phyloP scores from a whole-genome alignment of 2,888 invertebrate genomes.

The Rhagium mordax region DNA sequence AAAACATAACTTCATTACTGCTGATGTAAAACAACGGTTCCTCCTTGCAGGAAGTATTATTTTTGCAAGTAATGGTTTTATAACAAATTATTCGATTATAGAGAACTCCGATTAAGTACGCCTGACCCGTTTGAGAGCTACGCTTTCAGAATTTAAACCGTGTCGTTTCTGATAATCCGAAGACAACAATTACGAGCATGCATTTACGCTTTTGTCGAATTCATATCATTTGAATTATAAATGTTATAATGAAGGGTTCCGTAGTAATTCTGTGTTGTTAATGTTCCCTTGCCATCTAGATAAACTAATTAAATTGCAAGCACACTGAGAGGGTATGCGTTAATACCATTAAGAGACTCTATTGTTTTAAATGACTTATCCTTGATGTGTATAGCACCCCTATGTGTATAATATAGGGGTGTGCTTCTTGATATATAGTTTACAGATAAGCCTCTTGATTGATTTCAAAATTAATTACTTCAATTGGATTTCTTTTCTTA shows the following conservation, averaged over 20 bases:
- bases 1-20: too few species aligned
- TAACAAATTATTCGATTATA: too few species aligned
- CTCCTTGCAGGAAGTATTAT: too few species aligned
- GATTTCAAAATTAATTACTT: conserved; percentile 43
- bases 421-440: conserved; percentile 36
- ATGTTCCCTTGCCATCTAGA: background rate
- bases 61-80: too few species aligned
- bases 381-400: conserved; percentile 13
- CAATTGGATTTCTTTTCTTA: conserved; percentile 36
- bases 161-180: too few species aligned
- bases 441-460: conserved; percentile 41
- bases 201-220: background rate
- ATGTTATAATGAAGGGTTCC: background rate
- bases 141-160: too few species aligned
- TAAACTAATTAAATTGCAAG: conserved; percentile 21
- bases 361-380: conserved; percentile 26
- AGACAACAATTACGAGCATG: too few species aligned
- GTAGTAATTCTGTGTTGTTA: background rate
- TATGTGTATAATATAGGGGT: conserved; percentile 25
- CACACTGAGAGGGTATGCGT: conserved; percentile 12
- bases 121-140: too few species aligned
- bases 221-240: background rate
- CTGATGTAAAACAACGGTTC: too few species aligned
- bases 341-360: conserved; percentile 10
- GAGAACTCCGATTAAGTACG: too few species aligned